Percentiles rank a stretch among this genome's conserved stretches.
These are phyloP conservation scores for Fukomys damarensis DNA, from an alignment of 2,113 vertebrate genomes.

Conservation along the genomic window DNA sequence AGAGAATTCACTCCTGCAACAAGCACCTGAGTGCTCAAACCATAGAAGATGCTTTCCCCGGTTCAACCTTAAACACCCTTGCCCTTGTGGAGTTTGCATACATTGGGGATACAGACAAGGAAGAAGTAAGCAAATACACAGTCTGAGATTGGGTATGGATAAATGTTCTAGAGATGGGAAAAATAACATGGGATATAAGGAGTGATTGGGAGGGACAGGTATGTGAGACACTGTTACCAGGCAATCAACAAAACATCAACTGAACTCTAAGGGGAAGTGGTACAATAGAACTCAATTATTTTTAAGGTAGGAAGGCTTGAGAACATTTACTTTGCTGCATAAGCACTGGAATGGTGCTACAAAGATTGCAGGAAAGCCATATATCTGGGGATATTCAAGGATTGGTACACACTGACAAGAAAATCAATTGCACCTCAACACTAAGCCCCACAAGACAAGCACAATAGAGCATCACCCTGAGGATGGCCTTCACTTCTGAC, in stretches of 20 bases:
- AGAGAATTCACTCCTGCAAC: neutral
- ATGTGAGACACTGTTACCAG: neutral
- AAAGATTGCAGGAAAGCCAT: neutral
- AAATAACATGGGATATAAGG: neutral
- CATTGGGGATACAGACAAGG: neutral
- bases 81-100: neutral
- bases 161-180: neutral
- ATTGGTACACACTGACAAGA: neutral
- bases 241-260: neutral
- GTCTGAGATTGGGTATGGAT: neutral
- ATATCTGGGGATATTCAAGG: neutral
- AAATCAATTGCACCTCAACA: neutral
- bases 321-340: neutral
- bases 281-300: neutral
- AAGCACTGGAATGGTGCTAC: neutral
- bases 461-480: neutral
- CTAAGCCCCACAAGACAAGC: neutral
- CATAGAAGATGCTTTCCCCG: neutral
- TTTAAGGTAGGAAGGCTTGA: neutral
- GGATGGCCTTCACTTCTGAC: neutral
- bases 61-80: neutral
- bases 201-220: neutral
- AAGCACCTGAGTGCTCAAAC: neutral
- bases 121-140: neutral
- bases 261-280: neutral